Evolutionary conservation across 2,113 vertebrate genomes (phyloP).

Genomic region (Ophthalmolycus amberensis): DNA sequence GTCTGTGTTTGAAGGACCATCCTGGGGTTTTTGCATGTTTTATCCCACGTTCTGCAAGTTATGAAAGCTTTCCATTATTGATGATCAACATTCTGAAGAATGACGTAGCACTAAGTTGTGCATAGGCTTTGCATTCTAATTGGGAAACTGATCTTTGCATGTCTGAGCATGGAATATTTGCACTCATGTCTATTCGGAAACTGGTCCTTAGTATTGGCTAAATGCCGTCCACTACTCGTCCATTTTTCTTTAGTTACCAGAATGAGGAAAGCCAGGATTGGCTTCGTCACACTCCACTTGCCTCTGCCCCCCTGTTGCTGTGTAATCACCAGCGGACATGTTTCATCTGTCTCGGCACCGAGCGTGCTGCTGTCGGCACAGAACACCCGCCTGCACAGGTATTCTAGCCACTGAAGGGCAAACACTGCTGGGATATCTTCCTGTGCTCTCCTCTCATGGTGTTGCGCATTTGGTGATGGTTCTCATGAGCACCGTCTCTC

Average conservation of each 20-base stretch:
- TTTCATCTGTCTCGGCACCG: constrained; percentile 48
- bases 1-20: constrained; percentile 13
- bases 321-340: constrained; percentile 43
- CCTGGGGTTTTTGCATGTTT: constrained; percentile 23
- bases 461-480: constrained; percentile 27
- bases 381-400: constrained; percentile 30
- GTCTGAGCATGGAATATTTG: constrained; percentile 1
- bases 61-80: background rate
- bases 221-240: constrained; percentile 1
- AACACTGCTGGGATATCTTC: constrained; percentile 26
- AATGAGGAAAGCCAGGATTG: constrained; percentile 40
- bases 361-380: constrained; percentile 30
- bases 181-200: background rate
- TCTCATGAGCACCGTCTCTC: constrained; percentile 15
- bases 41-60: constrained; percentile 5
- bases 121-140: constrained; percentile 23
- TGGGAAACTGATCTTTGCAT: background rate
- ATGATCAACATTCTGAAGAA: constrained; percentile 12
- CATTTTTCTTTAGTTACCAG: constrained; percentile 18
- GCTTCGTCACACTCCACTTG: constrained; percentile 30
- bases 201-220: constrained; percentile 3
- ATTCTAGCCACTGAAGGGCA: constrained; percentile 36
- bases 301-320: constrained; percentile 18
- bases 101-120: background rate
- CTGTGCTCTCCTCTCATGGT: constrained; percentile 7